Base-by-base conservation (phyloP, 1,140 invertebrate genomes). In the Epicauta chinensis region DNA sequence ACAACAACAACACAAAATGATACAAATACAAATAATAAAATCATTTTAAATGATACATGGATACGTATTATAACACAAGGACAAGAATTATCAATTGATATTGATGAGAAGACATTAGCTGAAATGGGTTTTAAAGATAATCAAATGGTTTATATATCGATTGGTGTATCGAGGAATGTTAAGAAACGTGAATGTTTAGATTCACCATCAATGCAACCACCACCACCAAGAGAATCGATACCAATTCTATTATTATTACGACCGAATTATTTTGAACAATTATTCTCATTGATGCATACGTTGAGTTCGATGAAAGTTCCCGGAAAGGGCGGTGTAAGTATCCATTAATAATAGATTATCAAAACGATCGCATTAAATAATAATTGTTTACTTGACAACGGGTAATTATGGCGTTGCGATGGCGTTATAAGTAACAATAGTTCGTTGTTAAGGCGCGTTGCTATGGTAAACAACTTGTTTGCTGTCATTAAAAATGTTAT, bases 61-160 rank as follows among this genome's bases (percentile, higher is more conserved):
- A 83, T 96, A 16, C 72, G 93, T 37, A 93, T 96, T 76, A 94
- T 96, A 38, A 93, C 91, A 0, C 87, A 93, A 67, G 93, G 93
- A 0, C 92, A 95, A 68, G 93, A 97, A 67, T 72, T 97, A 2
- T 91, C 89, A 0, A 85, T 89, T n/a, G 92, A 97, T 57, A 90
- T 88, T 64, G 93, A 97, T 67, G 92, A 96, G 64, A 89, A 93
- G 59, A 89, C 85, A 0, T 68, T 96, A 0, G 82, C 81, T 12
- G 91, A 95, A 70, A 86, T 94, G 73, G 90, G 90, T 17, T 91
- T 96, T 63, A 96, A 95, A 68, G 92, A 96, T 67, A 84, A 84
- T 56, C 81, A 91, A 79, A 73, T 93, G 64, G 88, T 94, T 10
- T 94, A 92, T 70, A 89, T 93, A 38, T 94, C 91, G 1, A 77